These are phyloP conservation scores for Pagrus major DNA, from an alignment of 2,113 vertebrate genomes.

Conservation along the genomic window DNA sequence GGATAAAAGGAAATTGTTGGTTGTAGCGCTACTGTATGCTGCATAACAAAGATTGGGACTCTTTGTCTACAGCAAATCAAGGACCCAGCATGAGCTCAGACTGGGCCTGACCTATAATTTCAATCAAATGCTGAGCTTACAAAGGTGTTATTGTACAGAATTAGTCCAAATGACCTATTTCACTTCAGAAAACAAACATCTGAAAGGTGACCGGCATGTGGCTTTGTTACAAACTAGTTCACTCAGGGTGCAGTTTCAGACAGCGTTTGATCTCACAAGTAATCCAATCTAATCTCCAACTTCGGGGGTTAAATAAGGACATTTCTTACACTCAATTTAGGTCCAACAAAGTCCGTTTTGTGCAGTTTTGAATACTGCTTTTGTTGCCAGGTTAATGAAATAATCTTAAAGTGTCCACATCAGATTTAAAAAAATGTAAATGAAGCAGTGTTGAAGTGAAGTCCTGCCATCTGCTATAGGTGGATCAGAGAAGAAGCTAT, in stretches of 20 bases:
- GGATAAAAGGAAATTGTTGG: not conserved
- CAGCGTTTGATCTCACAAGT: not conserved
- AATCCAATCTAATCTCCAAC: not conserved
- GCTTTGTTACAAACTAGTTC: not conserved
- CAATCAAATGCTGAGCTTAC: not conserved
- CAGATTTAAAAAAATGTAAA: slow-evolving; percentile 31
- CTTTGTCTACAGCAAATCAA: slow-evolving; percentile 5
- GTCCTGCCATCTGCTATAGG: slow-evolving; percentile 40
- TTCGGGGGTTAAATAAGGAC: slow-evolving; percentile 5
- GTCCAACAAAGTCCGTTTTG: not conserved
- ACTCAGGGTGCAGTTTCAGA: not conserved
- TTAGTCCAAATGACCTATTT: slow-evolving; percentile 16
- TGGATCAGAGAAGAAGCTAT: slow-evolving; percentile 30
- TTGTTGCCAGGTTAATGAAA: not conserved
- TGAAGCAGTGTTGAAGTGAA: slow-evolving; percentile 38
- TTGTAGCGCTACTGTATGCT: not conserved
- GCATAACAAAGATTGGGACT: not conserved
- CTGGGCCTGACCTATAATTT: not conserved
- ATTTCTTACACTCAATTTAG: not conserved
- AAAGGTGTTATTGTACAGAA: slow-evolving; percentile 28
- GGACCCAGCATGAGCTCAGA: not conserved
- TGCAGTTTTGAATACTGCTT: not conserved
- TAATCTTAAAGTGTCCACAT: not conserved
- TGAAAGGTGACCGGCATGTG: not conserved
- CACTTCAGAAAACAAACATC: slow-evolving; percentile 3